Conservation (phyloP, 2,888 invertebrate genomes). For the Panzeria rudis region DNA sequence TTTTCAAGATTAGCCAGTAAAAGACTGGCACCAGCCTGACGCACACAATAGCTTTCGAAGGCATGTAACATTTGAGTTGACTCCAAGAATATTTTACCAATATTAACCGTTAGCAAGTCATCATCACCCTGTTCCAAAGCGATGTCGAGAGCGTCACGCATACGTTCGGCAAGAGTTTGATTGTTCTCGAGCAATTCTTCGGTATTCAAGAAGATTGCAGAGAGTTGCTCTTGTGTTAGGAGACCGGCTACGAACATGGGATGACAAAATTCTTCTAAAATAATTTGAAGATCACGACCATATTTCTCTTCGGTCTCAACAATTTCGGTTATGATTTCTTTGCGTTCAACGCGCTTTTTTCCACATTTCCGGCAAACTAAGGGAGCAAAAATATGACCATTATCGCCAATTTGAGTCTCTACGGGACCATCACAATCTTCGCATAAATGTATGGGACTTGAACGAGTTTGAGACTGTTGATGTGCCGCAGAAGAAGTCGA, state of each 20-base stretch:
- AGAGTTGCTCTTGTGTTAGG: conserved; percentile 94
- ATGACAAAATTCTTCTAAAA: conserved; percentile 95
- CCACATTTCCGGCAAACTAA: conserved; percentile 94
- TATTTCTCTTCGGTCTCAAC: conserved; percentile 98
- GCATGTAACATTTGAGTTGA: conserved; percentile 96
- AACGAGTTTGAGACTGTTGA: conserved; percentile 84
- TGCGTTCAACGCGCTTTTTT: conserved; percentile 94
- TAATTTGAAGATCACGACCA: conserved; percentile 95
- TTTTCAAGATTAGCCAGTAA: conserved; percentile 95
- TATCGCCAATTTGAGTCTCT: conserved; percentile 89
- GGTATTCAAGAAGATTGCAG: conserved; percentile 96
- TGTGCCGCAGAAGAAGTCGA: conserved; percentile 7
- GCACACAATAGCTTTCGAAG: conserved; percentile 97
- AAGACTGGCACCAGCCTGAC: conserved; percentile 95
- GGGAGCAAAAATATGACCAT: conserved; percentile 90
- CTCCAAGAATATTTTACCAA: conserved; percentile 95
- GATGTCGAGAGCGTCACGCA: conserved; percentile 93
- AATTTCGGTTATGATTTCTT: conserved; percentile 97
- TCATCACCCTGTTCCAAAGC: conserved; percentile 92
- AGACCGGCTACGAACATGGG: conserved; percentile 97
- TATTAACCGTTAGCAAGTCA: conserved; percentile 94
- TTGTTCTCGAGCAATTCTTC: conserved; percentile 96
- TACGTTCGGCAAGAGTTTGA: conserved; percentile 92
- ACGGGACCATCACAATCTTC: conserved; percentile 94
- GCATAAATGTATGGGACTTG: conserved; percentile 88